Base-by-base conservation (phyloP, 2,797 vertebrate species). In the Myotis vivesi region DNA sequence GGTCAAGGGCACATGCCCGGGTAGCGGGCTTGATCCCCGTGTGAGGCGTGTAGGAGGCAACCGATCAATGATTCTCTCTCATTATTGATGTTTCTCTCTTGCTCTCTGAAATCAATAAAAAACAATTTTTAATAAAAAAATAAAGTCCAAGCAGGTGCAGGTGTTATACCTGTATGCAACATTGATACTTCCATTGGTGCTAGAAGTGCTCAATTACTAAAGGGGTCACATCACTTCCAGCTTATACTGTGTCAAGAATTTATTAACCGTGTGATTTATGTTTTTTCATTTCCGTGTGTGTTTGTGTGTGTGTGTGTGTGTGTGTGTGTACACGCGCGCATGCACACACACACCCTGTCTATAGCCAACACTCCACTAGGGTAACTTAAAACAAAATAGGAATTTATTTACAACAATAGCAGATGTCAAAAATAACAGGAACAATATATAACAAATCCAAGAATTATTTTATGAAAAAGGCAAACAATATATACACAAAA, bases 341-440 rank as follows among this genome's bases (percentile, higher is more conserved):
- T 59, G 57, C 57, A 59, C 25, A 25, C 57, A 59, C 57, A 59
- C 25, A 59, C 16, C 92, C 94, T 97, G 79, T 95, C 96, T 94
- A 93, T 19, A 97, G 96, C 94, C 95, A 97, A 96, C 90, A 97
- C 82, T 97, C 96, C 95, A 96, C 93, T 95, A 97, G 79, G 79
- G 92, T 97, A 95, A 95, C 93, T 96, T 97, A 97, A 96, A 97
- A 97, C 96, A 97, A 97, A 97, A 97, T 96, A 97, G 96, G 92
- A 96, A 97, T 97, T 97, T 97, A 97, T 97, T 97, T 97, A 97
- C 97, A 95, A 96, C 95, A 96, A 97, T 94, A 96, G 97, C 93
- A 97, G 92, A 96, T 96, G 97, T 96, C 96, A 96, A 96, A 97
- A 95, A 96, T 96, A 97, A 97, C 94, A 96, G 94, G 83, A 96